phyloP scores from a whole-genome alignment of 2,797 vertebrate genomes.

The Varecia variegata region DNA sequence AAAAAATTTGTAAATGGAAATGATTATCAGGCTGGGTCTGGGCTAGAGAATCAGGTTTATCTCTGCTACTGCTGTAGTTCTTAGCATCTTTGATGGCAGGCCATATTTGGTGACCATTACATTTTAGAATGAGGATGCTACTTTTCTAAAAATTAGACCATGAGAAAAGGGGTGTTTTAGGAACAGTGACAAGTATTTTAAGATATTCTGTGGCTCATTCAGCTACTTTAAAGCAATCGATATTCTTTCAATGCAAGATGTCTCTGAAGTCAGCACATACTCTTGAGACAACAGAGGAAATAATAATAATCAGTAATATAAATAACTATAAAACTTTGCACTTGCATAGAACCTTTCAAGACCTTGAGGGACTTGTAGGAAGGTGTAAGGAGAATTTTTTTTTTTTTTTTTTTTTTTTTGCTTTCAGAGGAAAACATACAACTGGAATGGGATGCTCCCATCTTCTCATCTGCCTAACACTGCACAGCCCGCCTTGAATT shows the following conservation, averaged over 20 bases:
- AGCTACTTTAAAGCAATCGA: conserved; percentile 72
- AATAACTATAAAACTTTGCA: conserved; percentile 66
- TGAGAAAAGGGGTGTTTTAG: conserved; percentile 57
- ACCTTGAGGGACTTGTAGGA: conserved; percentile 68
- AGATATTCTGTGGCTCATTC: conserved; percentile 52
- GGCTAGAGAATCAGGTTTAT: conserved; percentile 74
- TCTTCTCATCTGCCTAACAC: neutral
- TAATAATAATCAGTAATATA: conserved; percentile 34
- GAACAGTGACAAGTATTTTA: neutral
- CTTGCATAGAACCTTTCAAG: conserved; percentile 78
- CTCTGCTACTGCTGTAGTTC: neutral
- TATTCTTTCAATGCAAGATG: conserved; percentile 71
- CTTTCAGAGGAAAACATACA: conserved; percentile 46
- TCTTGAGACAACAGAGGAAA: conserved; percentile 63
- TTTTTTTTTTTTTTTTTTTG: conserved; percentile 37
- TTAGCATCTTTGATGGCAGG: conserved; percentile 69
- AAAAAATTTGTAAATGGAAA: neutral
- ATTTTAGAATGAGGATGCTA: conserved; percentile 71
- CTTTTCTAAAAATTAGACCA: conserved; percentile 74
- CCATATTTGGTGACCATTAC: conserved; percentile 57
- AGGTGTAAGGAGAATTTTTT: conserved; percentile 31
- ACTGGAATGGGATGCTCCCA: neutral
- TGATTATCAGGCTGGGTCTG: neutral
- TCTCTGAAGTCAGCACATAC: conserved; percentile 66
- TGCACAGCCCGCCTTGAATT: neutral